Evolutionary conservation across 2,888 invertebrate species (phyloP), one percentile per base, ranked within the genome.

Genomic region (Steromphala cineraria): DNA sequence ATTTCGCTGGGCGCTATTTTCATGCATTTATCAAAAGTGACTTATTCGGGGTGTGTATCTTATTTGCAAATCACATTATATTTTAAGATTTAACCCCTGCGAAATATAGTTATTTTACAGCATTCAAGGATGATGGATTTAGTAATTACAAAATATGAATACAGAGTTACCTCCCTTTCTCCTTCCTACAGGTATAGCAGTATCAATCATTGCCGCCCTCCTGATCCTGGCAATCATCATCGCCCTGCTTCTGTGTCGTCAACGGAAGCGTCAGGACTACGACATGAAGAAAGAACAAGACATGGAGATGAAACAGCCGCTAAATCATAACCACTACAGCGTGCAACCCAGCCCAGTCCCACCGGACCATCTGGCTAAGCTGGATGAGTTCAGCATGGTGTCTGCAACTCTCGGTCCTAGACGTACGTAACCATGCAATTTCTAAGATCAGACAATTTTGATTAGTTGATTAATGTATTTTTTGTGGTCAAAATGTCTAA

Each of bases 341-440:
- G 46, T 46, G 10, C 81, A 75, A 83, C 80, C 76, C 80, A 87
- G 81, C 21, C 71, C 78, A 67, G 83, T 84, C 24, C 85, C 80
- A 24, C 67, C 82, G 53, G 89, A 87, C 74, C 90, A 90, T 80
- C 82, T 91, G 24, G 91, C 91, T 19, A 87, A 89, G 31, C 86
- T 90, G 62, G 91, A 91, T 86, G 91, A 91, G 81, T 91, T 91
- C 77, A 90, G 90, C 81, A 90, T 90, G 89, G 86, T 90, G 15
- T 88, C 90, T 17, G 90, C 87, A 5, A 86, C 87, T 19, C 85
- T 91, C 8, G 90, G 89, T 19, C 86, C 86, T 0, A 80, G 81
- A 82, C 82, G 90, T 89, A 83, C 81, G 86, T 80, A 67, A 24
- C 13, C 46, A 46, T 46, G 13, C 46, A 46, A 10, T 13, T 8